Evolutionary conservation across 2,797 vertebrate species (phyloP).

Genomic region (Discoglossus pictus): DNA sequence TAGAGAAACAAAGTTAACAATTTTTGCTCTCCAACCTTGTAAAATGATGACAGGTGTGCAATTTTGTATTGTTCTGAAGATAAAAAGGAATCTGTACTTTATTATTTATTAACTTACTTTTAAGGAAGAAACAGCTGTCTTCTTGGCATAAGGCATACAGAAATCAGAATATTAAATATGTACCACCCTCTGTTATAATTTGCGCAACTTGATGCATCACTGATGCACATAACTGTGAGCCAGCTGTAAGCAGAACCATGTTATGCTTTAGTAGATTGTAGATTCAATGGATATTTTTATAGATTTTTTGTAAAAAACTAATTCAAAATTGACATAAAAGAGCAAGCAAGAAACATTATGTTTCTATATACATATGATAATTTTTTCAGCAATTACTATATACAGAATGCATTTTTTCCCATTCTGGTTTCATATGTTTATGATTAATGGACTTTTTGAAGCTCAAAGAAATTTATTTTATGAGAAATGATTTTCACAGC

Average conservation of each 20-base stretch:
- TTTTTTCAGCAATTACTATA: constrained; percentile 33
- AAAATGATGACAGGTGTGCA: constrained; percentile 70
- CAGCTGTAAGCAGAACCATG: neutral
- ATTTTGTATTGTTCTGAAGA: constrained; percentile 69
- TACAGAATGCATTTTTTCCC: constrained; percentile 23
- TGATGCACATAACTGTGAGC: neutral
- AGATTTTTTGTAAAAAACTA: neutral
- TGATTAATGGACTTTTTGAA: constrained; percentile 37
- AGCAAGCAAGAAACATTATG: neutral
- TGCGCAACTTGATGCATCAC: constrained; percentile 28
- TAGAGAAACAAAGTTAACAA: constrained; percentile 63
- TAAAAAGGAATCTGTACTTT: constrained; percentile 63
- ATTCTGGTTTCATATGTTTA: constrained; percentile 13
- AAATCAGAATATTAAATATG: constrained; percentile 55
- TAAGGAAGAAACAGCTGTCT: constrained; percentile 67
- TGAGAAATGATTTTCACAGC: constrained; percentile 19
- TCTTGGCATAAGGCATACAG: constrained; percentile 52
- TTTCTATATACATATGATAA: constrained; percentile 17
- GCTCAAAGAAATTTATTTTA: constrained; percentile 21
- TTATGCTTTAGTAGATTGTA: neutral
- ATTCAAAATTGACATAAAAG: constrained; percentile 14
- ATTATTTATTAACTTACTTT: constrained; percentile 62
- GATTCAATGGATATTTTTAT: neutral
- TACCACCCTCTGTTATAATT: constrained; percentile 46
- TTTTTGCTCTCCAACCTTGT: constrained; percentile 59